phyloP scores from a whole-genome alignment of 2,888 invertebrate species.

The Scelioninae gen. 2 region DNA sequence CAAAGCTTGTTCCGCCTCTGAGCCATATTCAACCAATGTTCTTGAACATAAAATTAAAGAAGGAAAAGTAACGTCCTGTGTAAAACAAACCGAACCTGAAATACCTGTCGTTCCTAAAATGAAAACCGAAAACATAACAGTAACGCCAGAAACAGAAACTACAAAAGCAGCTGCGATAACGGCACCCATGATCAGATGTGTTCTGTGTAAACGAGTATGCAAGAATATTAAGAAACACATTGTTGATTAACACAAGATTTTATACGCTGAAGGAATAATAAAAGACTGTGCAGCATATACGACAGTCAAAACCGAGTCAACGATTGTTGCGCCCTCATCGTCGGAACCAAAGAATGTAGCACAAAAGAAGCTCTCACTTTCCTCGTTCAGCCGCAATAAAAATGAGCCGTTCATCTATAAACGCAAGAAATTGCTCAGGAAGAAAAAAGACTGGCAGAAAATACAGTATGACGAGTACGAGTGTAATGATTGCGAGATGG shows the following conservation, averaged over 20 bases:
- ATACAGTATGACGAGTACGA: too few species aligned
- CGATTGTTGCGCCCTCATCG: background rate
- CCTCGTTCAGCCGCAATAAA: too few species aligned
- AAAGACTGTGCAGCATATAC: conserved; percentile 42
- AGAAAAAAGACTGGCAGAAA: background rate
- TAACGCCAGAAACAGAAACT: too few species aligned
- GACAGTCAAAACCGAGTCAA: background rate
- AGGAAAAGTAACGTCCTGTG: too few species aligned
- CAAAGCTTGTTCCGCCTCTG: background rate
- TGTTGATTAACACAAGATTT: conserved; percentile 70
- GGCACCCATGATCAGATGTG: conserved; percentile 60
- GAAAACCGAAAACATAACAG: background rate
- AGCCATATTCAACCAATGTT: background rate
- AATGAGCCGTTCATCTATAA: too few species aligned
- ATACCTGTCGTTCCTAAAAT: too few species aligned
- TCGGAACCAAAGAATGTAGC: conserved; percentile 6
- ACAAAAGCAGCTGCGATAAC: too few species aligned
- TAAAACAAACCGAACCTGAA: too few species aligned
- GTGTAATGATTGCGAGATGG: too few species aligned
- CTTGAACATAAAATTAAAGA: background rate
- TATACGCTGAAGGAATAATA: conserved; percentile 63
- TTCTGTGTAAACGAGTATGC: conserved; percentile 65
- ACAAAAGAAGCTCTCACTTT: conserved; percentile 2
- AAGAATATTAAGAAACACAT: conserved; percentile 67
- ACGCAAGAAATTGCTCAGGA: background rate